Evolutionary conservation across 2,113 vertebrate genomes (phyloP), one percentile per base, ranked within the genome.

Genomic region (Ascaphus truei): DNA sequence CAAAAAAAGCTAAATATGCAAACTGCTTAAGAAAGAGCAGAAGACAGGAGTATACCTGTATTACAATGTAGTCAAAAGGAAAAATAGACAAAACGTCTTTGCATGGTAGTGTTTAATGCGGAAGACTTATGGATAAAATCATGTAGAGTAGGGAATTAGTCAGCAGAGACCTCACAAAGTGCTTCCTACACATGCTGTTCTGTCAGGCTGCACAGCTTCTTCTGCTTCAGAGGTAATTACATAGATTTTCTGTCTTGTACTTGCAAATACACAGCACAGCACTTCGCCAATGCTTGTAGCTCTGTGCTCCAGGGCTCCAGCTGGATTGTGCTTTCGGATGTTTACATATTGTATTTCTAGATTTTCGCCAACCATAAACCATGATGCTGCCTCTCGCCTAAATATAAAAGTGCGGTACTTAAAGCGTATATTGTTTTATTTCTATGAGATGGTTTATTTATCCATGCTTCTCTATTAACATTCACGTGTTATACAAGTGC

Each of bases 191-290:
- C 52, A 57, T 88, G 92, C 89, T 92, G 88, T 89, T 89, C 92
- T 93, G 92, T 96, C 91, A 95, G 89, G 83, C 89, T 81, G 90
- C 87, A 87, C 87, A 91, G 92, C 85, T 83, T 95, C 94, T 96
- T 90, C 87, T 92, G 93, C 93, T 96, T 96, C 96, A 94, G 92
- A 96, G 92, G 95, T 98, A 98, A 98, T 98, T 98, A 97, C 96
- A 98, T 98, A 92, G 96, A 98, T 98, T 98, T 98, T 94, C 95
- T 98, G 95, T 98, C 96, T 95, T 98, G 95, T 98, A 96, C 90
- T 93, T 91, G 86, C 90, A 88, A 90, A 93, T 95, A 96, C 93
- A 96, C 92, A 95, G 93, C 91, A 92, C 89, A 92, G 93, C 91
- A 95, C 90, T 92, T 88, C 80, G 80, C 80, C 81, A 79, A 89